Evolutionary conservation across 2,113 vertebrate genomes (phyloP), one percentile per base, ranked within the genome.

Genomic region (Poicephalus meyeri): DNA sequence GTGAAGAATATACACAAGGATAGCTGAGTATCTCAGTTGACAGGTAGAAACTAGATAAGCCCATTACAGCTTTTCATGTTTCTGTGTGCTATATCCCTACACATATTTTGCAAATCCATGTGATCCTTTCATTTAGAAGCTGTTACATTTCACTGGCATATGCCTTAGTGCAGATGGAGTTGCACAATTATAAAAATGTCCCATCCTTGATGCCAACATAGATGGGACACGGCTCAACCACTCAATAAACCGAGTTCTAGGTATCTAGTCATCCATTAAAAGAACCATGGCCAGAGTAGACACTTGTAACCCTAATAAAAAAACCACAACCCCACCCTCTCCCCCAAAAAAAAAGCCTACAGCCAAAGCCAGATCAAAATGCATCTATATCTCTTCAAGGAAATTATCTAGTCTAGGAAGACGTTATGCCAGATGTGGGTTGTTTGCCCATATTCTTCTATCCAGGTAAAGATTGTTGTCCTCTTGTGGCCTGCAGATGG

Each of bases 121-220:
- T 71, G 72, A 50, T 71, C 33, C 60, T 86, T 86, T 88, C 83
- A 80, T 80, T 77, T 64, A 86, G 37, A 85, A 93, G 76, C 16
- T 42, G 58, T 55, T 78, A 12, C 16, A 44, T 86, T 84, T 78
- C 80, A 68, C n/a, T 94, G 82, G 76, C 80, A 80, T 29, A 2
- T 1, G 15, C 41, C 69, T 86, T 63, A 69, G 86, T n/a, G 76
- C 88, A 92, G 92, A 80, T 86, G 76, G 88, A 94, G 50, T 64
- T 79, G 53, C 44, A 60, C 71, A 70, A 5, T 77, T 70, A 78
- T 19, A 68, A 81, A 91, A 79, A 74, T 70, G 76, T 56, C 68
- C 42, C 29, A 26, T 71, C 55, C 80, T 74, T 80, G 26, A 31
- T 78, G 83, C 72, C 83, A 93, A 4, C 2, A 0, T 63, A 29